Conservation (phyloP, 1,140 invertebrate genomes). For the Magallana angulata region DNA sequence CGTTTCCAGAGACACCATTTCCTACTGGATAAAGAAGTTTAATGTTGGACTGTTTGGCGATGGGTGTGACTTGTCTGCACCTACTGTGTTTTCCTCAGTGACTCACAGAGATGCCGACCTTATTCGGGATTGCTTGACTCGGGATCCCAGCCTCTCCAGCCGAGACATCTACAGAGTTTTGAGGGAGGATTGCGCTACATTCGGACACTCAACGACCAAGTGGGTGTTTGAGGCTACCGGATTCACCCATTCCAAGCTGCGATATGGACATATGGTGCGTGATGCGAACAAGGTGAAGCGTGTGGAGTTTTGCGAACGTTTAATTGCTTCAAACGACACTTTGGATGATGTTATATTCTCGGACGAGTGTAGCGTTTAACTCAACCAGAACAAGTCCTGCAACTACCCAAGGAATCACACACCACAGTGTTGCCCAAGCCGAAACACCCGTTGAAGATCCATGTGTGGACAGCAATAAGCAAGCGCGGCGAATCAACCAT, state of each 20-base stretch:
- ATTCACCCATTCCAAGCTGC: no score
- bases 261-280: slow-evolving; percentile 33
- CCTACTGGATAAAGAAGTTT: no score
- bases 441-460: slow-evolving; percentile 40
- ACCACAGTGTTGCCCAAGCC: background rate
- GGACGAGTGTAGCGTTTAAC: slow-evolving; percentile 6
- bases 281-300: slow-evolving; percentile 42
- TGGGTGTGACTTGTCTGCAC: no score
- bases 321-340: background rate
- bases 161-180: no score
- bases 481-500: background rate
- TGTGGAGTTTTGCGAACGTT: background rate
- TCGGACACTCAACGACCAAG: no score
- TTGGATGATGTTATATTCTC: slow-evolving; percentile 42
- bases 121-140: no score
- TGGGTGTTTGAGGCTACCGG: background rate
- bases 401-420: background rate
- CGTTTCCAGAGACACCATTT: no score
- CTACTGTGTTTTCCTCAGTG: no score
- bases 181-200: no score
- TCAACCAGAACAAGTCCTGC: background rate
- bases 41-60: no score
- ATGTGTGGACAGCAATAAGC: slow-evolving; percentile 40
- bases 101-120: no score
- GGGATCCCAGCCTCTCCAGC: no score